Base-by-base conservation (phyloP, 1,140 invertebrate genomes). In the Drosophila sturtevanti region DNA sequence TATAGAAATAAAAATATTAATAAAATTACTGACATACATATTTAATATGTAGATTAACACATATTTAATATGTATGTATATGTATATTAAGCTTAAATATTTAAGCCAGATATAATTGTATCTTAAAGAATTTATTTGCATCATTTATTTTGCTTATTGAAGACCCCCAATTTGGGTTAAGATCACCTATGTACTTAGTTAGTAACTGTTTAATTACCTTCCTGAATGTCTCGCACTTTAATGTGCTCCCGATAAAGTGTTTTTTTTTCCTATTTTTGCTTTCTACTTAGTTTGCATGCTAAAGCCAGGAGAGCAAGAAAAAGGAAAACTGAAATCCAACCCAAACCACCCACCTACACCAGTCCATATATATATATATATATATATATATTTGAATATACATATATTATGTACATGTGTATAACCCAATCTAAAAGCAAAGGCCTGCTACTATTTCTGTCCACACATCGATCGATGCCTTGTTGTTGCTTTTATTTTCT, bases 391-490 rank as follows among this genome's bases (percentile, higher is more conserved):
- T 5, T 4, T 41, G 0, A 14, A 41, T 41, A 4, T 41, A 41
- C 7, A 2, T 18, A 16, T 18, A 44, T 48, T 21, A 14, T 48
- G 21, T 56, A 60, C 37, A 60, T 52, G 54, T 56, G n/a, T 61
- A 58, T 58, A 48, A 11, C 66, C 52, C 34, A 21, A 54, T 56
- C 44, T 55, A 54, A 67, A 44, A 14, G 48, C 38, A 38, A 38
- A 44, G 74, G 41, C 55, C 41, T 71, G 64, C 64, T 37, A 55
- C 72, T 86, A 86, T 79, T 72, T 87, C 38, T 72, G 71, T 66
- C 63, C 68, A 59, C 62, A 77, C 75, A 67, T 56, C 72, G 72
- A 75, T 75, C 72, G 72, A 75, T 75, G 58, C 24, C 35, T 74
- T 51, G 18, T 66, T 78, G 70, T 72, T 60, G 52, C 55, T 62